phyloP scores from a whole-genome alignment of 2,113 vertebrate species.

The Emydocephalus ijimae region DNA sequence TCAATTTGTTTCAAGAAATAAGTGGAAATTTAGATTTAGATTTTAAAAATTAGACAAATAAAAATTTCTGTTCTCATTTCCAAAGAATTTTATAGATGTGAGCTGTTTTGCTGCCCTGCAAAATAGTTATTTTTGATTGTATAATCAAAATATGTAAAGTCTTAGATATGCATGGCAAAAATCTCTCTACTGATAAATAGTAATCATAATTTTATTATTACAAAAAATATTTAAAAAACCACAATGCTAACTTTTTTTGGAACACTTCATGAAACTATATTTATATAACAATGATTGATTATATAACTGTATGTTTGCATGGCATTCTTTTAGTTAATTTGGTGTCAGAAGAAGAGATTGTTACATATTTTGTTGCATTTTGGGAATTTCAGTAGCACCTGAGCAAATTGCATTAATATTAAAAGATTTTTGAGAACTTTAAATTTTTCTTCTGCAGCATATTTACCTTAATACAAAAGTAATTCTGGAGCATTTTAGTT shows the following conservation, averaged over 20 bases:
- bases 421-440: slow-evolving; percentile 57
- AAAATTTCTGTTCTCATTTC: slow-evolving; percentile 25
- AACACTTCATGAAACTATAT: not conserved
- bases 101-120: not conserved
- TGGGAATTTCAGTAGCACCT: not conserved
- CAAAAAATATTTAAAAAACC: not conserved
- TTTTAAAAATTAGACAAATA: slow-evolving; percentile 20
- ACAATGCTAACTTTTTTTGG: not conserved
- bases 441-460: slow-evolving; percentile 42
- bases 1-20: slow-evolving; percentile 25
- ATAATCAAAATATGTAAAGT: not conserved
- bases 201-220: not conserved
- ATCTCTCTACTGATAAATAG: not conserved
- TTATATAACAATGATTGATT: not conserved
- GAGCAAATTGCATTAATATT: slow-evolving; percentile 1
- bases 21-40: not conserved
- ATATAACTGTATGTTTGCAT: not conserved
- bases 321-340: not conserved
- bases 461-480: slow-evolving; percentile 50
- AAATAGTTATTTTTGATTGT: slow-evolving; percentile 31
- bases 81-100: slow-evolving; percentile 1
- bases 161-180: not conserved
- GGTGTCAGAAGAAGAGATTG: not conserved
- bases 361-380: slow-evolving; percentile 32
- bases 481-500: slow-evolving; percentile 35